A percentile compares a stretch with the other conserved stretches of the same genome.
phyloP scores from a whole-genome alignment of 2,113 vertebrate species.

The Sitta europaea region DNA sequence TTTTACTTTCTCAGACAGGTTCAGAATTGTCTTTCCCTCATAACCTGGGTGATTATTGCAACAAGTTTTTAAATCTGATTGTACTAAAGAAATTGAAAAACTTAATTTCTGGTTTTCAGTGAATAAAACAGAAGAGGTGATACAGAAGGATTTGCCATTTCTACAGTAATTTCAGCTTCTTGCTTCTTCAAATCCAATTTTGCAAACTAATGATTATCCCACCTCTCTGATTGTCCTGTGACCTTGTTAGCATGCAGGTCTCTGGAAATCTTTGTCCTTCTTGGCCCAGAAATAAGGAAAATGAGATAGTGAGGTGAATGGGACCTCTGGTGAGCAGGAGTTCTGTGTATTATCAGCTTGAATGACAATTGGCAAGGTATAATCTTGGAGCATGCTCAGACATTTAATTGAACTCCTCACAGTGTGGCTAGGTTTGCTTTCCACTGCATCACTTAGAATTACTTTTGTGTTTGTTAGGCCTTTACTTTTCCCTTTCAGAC shows the following conservation, averaged over 20 bases:
- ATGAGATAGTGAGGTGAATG: background rate
- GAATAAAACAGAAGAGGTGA: background rate
- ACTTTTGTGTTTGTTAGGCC: background rate
- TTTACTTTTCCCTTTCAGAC: background rate
- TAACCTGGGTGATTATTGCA: conserved; percentile 25
- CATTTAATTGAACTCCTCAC: background rate
- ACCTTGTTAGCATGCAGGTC: background rate
- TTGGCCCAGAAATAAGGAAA: background rate
- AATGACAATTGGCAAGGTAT: background rate
- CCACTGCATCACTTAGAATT: background rate
- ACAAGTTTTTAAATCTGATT: background rate
- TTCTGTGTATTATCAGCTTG: background rate
- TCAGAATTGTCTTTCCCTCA: background rate
- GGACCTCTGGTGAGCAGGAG: background rate
- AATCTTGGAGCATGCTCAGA: background rate
- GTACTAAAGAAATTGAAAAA: conserved; percentile 3
- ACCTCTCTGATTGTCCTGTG: conserved; percentile 7
- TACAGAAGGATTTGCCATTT: background rate
- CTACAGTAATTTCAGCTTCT: background rate
- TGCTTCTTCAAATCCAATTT: conserved; percentile 37
- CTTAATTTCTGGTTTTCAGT: background rate
- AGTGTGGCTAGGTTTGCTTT: background rate
- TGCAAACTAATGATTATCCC: background rate
- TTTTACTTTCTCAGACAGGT: background rate
- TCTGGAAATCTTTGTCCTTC: background rate